Base-by-base conservation (phyloP, 53 echinoderm and acorn worm species). In the Paracentrotus lividus region DNA sequence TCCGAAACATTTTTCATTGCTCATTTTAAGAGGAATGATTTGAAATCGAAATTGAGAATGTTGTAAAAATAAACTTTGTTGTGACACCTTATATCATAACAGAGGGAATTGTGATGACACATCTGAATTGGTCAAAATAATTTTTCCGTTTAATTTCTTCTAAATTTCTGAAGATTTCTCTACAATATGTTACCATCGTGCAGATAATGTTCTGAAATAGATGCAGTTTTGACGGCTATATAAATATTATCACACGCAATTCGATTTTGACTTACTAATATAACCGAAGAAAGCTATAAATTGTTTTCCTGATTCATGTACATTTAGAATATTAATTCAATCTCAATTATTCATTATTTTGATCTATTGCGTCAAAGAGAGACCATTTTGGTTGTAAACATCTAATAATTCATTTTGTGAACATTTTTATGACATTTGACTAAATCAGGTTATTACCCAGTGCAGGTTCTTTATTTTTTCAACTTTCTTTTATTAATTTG, bases 191-290 rank as follows among this genome's bases (percentile, higher is more conserved):
- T 45, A 45, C 47, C 47, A 34, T 47, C 47, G 44, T 81, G 47
- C 7, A 21, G 45, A 81, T 47, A 24, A 81, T 81, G 44, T 2
- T 44, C 81, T 81, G 81, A 81, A 81, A 81, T 81, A 81, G 20
- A 44, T 2, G 81, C 49, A 81, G 81, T 81, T 26, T 49, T 8
- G 1, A 81, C 81, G 44, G 44, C 81, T 81, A 20, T 20, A 57
- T 57, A n/a, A n/a, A n/a, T n/a, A 40, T 72, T 27, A 81, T 20
- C 81, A 47, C 44, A 81, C 81, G 81, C 81, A 81, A 81, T 45
- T 47, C 26, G 47, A 15, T 44, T 81, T 47, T 81, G 44, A 45
- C 47, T 81, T 27, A n/a, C n/a, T n/a, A n/a, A n/a, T n/a, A n/a
- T n/a, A n/a, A n/a, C n/a, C n/a, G 81, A 81, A 81, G 10, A 13